phyloP scores from a whole-genome alignment of 2,797 vertebrate genomes.

The Micropoecilia bifurca region DNA sequence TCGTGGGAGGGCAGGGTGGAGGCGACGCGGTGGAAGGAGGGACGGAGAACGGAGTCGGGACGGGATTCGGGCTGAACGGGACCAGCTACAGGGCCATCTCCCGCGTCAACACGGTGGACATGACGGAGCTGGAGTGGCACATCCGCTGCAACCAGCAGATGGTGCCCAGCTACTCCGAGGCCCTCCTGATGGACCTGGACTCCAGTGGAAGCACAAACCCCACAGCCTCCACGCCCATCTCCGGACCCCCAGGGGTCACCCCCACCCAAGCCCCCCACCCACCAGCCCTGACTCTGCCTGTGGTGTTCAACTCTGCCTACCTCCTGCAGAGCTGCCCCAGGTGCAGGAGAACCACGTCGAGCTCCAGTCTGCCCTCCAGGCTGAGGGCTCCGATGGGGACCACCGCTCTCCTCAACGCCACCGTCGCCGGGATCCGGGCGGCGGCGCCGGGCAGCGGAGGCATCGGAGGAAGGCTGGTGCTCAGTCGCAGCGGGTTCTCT shows the following conservation, averaged over 20 bases:
- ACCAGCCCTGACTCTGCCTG: conserved; percentile 69
- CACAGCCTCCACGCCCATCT: conserved; percentile 71
- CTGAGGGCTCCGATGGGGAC: conserved; percentile 82
- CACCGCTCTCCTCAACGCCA: conserved; percentile 80
- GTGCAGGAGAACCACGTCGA: conserved; percentile 87
- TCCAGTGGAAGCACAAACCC: conserved; percentile 63
- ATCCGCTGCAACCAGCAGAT: conserved; percentile 93
- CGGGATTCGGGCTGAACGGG: conserved; percentile 61
- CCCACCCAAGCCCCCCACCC: conserved; percentile 53
- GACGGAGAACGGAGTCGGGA: conserved; percentile 64
- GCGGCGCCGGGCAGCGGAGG: conserved; percentile 61
- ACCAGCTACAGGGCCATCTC: conserved; percentile 84
- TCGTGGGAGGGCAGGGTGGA: conserved; percentile 53
- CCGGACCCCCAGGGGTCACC: conserved; percentile 60
- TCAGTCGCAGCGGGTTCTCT: conserved; percentile 91
- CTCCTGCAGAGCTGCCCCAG: conserved; percentile 89
- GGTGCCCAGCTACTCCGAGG: conserved; percentile 92
- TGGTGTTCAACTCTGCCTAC: conserved; percentile 83
- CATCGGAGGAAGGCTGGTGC: conserved; percentile 84
- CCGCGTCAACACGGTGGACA: conserved; percentile 91
- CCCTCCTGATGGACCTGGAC: conserved; percentile 88
- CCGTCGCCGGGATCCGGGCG: conserved; percentile 81
- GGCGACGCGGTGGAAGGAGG: conserved; percentile 64
- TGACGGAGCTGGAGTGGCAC: conserved; percentile 93
- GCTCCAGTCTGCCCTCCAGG: conserved; percentile 87